A percentile compares a stretch with the other conserved stretches of the same genome.
Conservation (phyloP, 2,113 vertebrate genomes). For the Motacilla tschutschensis region DNA sequence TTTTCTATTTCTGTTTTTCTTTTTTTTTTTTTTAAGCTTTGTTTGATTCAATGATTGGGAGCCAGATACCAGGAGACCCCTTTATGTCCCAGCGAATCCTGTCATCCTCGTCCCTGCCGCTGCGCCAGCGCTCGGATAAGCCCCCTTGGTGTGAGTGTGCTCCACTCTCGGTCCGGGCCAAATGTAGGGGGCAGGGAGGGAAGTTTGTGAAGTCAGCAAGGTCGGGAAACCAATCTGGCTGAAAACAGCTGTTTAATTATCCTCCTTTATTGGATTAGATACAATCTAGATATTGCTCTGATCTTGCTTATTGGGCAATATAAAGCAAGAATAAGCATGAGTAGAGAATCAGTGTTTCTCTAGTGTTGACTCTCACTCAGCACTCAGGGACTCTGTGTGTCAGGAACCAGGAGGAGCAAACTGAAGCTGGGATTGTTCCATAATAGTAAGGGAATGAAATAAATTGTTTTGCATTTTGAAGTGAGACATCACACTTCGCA, state of each 20-base stretch:
- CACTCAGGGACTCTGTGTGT: neutral
- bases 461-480: neutral
- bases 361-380: neutral
- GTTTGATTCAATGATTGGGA: conserved; percentile 82
- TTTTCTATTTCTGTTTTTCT: neutral
- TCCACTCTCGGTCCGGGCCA: neutral
- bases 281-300: neutral
- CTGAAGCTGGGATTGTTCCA: neutral
- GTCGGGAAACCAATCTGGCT: neutral
- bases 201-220: neutral
- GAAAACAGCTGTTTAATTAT: neutral
- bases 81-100: conserved; percentile 88
- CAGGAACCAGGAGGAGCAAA: neutral
- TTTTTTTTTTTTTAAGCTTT: conserved; percentile 70
- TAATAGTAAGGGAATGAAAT: neutral
- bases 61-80: conserved; percentile 80
- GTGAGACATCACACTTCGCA: neutral
- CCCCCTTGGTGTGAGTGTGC: conserved; percentile 94
- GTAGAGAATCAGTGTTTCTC: neutral
- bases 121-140: conserved; percentile 86
- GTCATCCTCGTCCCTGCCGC: conserved; percentile 78
- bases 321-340: neutral
- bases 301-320: neutral
- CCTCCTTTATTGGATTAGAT: neutral
- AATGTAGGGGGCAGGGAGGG: neutral